Percentiles rank a stretch among this genome's conserved stretches.
Conservation (phyloP, 2,888 invertebrate species). For the Drosophila neonasuta region DNA sequence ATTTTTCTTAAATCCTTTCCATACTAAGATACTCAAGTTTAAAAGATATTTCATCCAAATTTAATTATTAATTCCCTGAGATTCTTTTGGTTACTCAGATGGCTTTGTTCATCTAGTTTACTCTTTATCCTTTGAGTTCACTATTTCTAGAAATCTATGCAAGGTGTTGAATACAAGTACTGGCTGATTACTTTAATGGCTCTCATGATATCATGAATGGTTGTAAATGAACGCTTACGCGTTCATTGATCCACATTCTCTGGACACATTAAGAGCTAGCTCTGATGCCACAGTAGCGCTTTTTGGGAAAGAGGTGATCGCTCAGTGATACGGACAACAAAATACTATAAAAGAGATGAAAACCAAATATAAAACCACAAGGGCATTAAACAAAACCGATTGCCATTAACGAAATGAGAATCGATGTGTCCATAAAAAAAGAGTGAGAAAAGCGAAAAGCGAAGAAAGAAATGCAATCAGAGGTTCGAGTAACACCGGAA, state of each 20-base stretch:
- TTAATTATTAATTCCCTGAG: too few relatives aligned
- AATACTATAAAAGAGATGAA: constrained; percentile 13
- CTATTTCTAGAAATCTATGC: neutral
- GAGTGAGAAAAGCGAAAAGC: constrained; percentile 22
- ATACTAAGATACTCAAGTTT: too few relatives aligned
- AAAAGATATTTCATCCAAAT: too few relatives aligned
- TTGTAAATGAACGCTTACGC: constrained; percentile 48
- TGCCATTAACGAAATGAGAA: constrained; percentile 53
- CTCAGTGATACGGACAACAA: constrained; percentile 18
- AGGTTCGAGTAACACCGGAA: constrained; percentile 57
- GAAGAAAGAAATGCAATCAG: constrained; percentile 57
- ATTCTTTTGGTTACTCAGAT: neutral
- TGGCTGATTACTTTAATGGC: constrained; percentile 11
- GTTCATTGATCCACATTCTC: constrained; percentile 64
- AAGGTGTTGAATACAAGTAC: neutral
- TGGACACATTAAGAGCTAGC: constrained; percentile 24
- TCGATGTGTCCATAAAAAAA: constrained; percentile 48
- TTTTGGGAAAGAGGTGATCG: constrained; percentile 28
- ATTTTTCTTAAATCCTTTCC: too few relatives aligned
- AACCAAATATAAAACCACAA: constrained; percentile 49
- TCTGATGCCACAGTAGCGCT: constrained; percentile 49
- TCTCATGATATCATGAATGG: constrained; percentile 36
- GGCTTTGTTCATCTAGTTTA: neutral
- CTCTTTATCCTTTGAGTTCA: neutral
- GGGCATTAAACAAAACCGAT: constrained; percentile 46